Evolutionary conservation across 2,797 vertebrate species (phyloP).

Genomic region (Zenarchopterus dispar): DNA sequence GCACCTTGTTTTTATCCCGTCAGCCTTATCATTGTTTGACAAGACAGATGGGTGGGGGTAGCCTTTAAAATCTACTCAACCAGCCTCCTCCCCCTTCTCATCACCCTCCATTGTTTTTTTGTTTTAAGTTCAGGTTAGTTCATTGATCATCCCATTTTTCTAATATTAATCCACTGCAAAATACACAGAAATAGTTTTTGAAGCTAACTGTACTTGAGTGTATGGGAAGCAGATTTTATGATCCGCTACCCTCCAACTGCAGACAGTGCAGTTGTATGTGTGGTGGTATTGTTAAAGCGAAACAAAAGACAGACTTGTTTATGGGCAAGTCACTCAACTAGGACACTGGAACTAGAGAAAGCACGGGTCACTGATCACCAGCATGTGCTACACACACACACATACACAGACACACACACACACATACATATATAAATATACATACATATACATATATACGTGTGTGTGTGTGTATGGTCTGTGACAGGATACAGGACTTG

Average conservation of each 20-base stretch:
- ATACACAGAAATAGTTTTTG: conserved; percentile 29
- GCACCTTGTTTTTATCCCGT: conserved; percentile 34
- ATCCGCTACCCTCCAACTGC: conserved; percentile 45
- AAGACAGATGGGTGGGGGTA: conserved; percentile 18
- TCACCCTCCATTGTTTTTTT: conserved; percentile 43
- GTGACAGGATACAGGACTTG: conserved; percentile 26
- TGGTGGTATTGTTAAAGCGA: conserved; percentile 60
- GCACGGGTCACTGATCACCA: conserved; percentile 30
- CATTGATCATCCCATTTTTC: conserved; percentile 34
- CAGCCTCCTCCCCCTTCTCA: not conserved
- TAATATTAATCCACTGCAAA: conserved; percentile 17
- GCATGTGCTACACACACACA: conserved; percentile 3
- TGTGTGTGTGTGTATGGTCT: no score
- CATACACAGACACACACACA: conserved; percentile 20
- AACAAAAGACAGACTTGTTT: conserved; percentile 69
- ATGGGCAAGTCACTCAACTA: conserved; percentile 57
- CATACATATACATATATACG: no score
- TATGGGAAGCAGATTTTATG: conserved; percentile 36
- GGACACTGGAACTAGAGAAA: conserved; percentile 45
- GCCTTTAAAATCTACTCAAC: conserved; percentile 1
- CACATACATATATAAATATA: not conserved
- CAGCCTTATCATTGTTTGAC: conserved; percentile 47
- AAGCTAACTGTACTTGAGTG: conserved; percentile 48
- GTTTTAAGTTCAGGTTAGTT: conserved; percentile 41
- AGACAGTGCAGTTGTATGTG: conserved; percentile 46